These are phyloP conservation scores for Spatula versicolor DNA, from an alignment of 2,797 vertebrate genomes.

Conservation along the genomic window DNA sequence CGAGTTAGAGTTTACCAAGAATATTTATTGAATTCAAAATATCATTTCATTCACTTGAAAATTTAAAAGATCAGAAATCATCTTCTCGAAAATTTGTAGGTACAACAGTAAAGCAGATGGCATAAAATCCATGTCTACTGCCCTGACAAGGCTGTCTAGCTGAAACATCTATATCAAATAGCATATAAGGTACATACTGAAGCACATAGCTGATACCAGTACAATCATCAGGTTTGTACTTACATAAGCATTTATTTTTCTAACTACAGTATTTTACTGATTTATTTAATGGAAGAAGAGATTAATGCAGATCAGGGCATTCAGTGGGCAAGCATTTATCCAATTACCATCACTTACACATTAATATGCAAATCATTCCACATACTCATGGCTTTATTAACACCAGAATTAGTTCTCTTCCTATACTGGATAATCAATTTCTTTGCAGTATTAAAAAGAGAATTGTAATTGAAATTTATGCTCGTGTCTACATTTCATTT, in stretches of 20 bases:
- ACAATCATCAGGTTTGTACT: neutral
- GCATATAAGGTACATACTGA: rapidly evolving
- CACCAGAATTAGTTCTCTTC: neutral
- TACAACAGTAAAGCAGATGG: neutral
- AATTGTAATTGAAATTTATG: neutral
- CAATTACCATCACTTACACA: neutral
- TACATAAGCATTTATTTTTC: neutral
- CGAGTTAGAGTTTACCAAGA: neutral
- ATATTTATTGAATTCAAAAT: constrained; percentile 21
- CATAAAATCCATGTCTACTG: neutral
- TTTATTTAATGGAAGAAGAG: neutral
- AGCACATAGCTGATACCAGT: neutral
- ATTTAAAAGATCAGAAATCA: neutral
- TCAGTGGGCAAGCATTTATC: neutral
- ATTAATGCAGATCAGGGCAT: neutral
- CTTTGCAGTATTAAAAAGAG: neutral
- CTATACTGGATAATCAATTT: neutral
- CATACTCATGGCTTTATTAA: neutral
- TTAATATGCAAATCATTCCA: neutral
- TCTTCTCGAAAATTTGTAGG: neutral
- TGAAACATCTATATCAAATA: neutral
- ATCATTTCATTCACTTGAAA: neutral
- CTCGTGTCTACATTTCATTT: neutral
- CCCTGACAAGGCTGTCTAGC: neutral
- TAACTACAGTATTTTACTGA: neutral